These are phyloP conservation scores for Agriotes lineatus DNA, from an alignment of 2,888 invertebrate genomes.

Conservation along the genomic window DNA sequence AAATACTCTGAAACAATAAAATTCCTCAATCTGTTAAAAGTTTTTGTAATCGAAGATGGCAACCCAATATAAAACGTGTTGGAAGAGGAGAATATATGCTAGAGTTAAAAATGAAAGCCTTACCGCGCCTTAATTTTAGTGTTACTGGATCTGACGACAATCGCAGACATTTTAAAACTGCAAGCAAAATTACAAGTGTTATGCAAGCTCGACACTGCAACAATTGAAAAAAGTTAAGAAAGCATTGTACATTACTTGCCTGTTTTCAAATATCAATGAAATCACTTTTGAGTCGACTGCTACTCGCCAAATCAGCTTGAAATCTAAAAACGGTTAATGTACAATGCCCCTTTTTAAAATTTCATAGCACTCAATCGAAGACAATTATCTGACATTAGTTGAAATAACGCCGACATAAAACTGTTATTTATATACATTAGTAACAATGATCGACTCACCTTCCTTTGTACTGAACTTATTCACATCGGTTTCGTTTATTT, in stretches of 20 bases:
- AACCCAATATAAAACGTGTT: background rate
- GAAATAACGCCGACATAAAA: background rate
- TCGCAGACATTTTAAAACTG: slow-evolving; percentile 94
- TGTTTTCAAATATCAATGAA: too few relatives aligned
- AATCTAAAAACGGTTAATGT: slow-evolving; percentile 1
- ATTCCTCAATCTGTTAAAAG: too few relatives aligned
- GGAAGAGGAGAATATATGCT: background rate
- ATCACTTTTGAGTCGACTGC: too few relatives aligned
- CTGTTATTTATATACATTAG: background rate
- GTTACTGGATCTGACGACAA: slow-evolving; percentile 92
- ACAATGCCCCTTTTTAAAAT: slow-evolving; percentile 4
- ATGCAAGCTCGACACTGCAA: slow-evolving; percentile 35
- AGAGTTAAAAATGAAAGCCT: slow-evolving; percentile 53
- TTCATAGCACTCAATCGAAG: background rate
- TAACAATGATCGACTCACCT: slow-evolving; percentile 71
- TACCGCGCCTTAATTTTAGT: slow-evolving; percentile 91
- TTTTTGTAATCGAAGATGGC: too few relatives aligned
- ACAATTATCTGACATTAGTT: background rate
- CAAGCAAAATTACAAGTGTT: slow-evolving; percentile 54
- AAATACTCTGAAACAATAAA: too few relatives aligned
- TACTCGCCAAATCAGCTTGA: too few relatives aligned
- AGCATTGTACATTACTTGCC: slow-evolving; percentile 2
- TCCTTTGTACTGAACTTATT: slow-evolving; percentile 93
- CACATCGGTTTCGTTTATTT: slow-evolving; percentile 94
- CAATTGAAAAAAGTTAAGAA: background rate